Base-by-base conservation (phyloP, 2,113 vertebrate species). In the Hippocampus barbouri region DNA sequence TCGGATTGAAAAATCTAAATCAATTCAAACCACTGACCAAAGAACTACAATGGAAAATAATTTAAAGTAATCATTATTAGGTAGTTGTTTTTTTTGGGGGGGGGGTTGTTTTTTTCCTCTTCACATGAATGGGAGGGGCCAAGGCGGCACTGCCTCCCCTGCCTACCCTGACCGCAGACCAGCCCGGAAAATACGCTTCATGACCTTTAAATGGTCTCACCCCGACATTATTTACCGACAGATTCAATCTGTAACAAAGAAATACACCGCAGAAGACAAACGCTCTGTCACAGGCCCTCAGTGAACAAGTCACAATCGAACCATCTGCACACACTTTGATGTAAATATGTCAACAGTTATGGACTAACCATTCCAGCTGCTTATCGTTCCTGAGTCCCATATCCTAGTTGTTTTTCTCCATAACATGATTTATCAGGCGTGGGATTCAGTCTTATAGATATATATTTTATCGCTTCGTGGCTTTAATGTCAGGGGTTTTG, bases 341-440 rank as follows among this genome's bases (percentile, higher is more conserved):
- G 71, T 82, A 77, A 83, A 86, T 80, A 83, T 73, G 86, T 87
- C 75, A 88, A 23, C 79, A 75, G 74, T 70, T 66, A 80, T 76
- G 69, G 77, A 77, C 74, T 40, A 73, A 79, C 60, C 0, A 41
- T 70, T 78, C 72, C 74, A 72, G 83, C 69, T 76, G 72, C 20
- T 23, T 75, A 76, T 69, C 72, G 71, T 40, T 76, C 79, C 67
- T 45, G 43, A 18, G 25, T 47, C 61, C 71, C 72, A 69, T 71
- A 56, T 49, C 72, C 53, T 73, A 72, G 66, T 62, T 45, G 34
- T 82, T 74, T 78, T 77, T 74, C 40, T 43, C 40, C 61, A 63
- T 87, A 86, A 87, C 78, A 75, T 88, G 83, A 91, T 88, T 89
- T 90, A 88, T 90, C 78, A 71, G 60, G 62, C 72, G 4, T 72